Evolutionary conservation across 2,888 invertebrate species (phyloP), one percentile per base, ranked within the genome.

Genomic region (Pimpla rufipes): DNA sequence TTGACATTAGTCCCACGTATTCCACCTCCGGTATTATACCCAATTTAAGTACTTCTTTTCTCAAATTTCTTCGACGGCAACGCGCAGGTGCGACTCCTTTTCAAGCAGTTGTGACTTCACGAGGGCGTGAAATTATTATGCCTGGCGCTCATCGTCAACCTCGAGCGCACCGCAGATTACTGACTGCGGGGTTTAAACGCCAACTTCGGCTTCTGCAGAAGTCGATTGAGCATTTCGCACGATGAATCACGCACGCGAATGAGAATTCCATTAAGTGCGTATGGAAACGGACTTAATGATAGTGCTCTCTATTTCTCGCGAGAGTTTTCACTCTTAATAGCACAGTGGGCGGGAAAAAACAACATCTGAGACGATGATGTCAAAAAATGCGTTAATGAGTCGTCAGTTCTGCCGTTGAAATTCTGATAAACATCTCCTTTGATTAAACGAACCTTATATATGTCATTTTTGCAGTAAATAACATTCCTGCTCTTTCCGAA

Each of bases 251-350:
- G 52, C 78, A 70, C 62, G 50, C 50, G 62, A 76, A 59, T 37
- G 35, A 52, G 67, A 37, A 77, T 62, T 8, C 23, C 50, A 70
- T 70, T 23, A 21, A 6, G 52, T 7, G 68, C 47, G 18, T 68
- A 64, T 23, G 29, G 57, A 47, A 45, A 50, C 59, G 50, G 7
- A 40, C 16, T 23, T 52, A 42, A 52, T 70, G 50, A 70, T 70
- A 62, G 23, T 37, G 21, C 40, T 68, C 68, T 18, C 47, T 21
- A 23, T 47, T 77, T 77, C 40, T 62, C 40, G 16, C 18, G 23
- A 52, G 29, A 78, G 62, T 71, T 78, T 78, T 64, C 78, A 71
- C 71, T 64, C 50, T 42, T 62, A 18, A 62, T 40, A 62, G 10
- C 7, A 37, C 16, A 8, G 0, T 8, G n/a, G 16, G 37, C 16